Base-by-base conservation (phyloP, 2,113 vertebrate species). In the Cyprinus carpio region DNA sequence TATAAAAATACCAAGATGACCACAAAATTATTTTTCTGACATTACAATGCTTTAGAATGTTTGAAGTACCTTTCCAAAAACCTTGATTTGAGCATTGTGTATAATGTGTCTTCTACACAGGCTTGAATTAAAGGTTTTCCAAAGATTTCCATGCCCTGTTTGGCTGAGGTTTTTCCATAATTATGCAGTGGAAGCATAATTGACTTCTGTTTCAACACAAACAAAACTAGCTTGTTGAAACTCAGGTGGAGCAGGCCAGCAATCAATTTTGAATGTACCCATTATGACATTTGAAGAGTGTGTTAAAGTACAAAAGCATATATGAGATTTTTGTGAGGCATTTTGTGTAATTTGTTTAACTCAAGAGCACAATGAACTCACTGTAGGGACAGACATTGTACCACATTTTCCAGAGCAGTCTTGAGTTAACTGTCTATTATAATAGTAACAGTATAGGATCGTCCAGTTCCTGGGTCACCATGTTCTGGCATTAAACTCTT, bases 181-280 rank as follows among this genome's bases (percentile, higher is more conserved):
- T 72, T 72, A 72, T 34, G n/a, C 69, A 72, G 31, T 43, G 18
- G 34, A 72, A 72, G 18, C 34, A 72, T 72, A 72, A 43, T 40
- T 72, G 69, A 72, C 34, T 72, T 72, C 20, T 72, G 69, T 72
- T 72, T 72, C 20, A 72, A 72, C 69, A 72, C 69, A 72, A 72
- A 72, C 69, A 72, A 43, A 72, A 72, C 34, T 11, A 72, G 37
- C 18, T 72, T 40, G 20, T 72, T 72, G 34, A 72, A 72, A 72
- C 34, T 72, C 69, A 72, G 69, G 69, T 72, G 69, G 34, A 72
- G 69, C 69, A n/a, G 29, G 34, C 69, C 31, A 40, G 69, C 34
- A 72, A 72, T 72, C 69, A n/a, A 72, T 72, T 72, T 72, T n/a
- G 69, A n/a, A 72, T 72, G 34, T n/a, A 40, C 34, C 69, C 34